These are phyloP conservation scores for Sesamia nonagrioides DNA, from an alignment of 1,140 invertebrate genomes.

Conservation along the genomic window DNA sequence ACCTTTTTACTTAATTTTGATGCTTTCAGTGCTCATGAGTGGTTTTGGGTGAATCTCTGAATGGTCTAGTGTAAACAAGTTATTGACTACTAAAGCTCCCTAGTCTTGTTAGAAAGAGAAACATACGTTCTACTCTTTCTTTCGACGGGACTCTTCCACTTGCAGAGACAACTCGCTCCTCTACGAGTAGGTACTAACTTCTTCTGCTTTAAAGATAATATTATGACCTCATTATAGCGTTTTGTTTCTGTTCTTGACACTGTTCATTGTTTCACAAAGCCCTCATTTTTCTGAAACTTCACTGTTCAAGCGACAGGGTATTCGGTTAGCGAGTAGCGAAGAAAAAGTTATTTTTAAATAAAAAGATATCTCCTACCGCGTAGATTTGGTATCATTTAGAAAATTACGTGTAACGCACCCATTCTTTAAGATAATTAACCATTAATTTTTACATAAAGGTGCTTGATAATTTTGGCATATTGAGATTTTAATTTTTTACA, in stretches of 20 bases:
- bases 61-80: slow-evolving; percentile 12
- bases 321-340: slow-evolving; percentile 53
- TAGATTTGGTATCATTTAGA: slow-evolving; percentile 40
- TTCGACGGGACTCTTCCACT: slow-evolving; percentile 19
- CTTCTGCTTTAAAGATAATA: not conserved
- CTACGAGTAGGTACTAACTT: not conserved
- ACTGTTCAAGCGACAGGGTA: slow-evolving; percentile 60
- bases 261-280: not conserved
- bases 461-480: slow-evolving; percentile 58
- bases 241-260: not conserved
- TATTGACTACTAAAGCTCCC: not conserved
- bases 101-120: slow-evolving; percentile 6
- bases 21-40: slow-evolving; percentile 18
- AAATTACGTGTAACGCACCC: slow-evolving; percentile 14
- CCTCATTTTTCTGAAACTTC: slow-evolving; percentile 29
- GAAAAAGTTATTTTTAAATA: slow-evolving; percentile 47
- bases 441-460: slow-evolving; percentile 55
- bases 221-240: not conserved
- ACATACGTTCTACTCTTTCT: not conserved
- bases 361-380: slow-evolving; percentile 27
- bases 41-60: not conserved
- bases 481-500: slow-evolving; percentile 60
- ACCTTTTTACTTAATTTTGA: slow-evolving; percentile 42
- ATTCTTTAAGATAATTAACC: slow-evolving; percentile 43
- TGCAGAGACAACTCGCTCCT: not conserved